Percentiles rank a stretch among this genome's conserved stretches.
Evolutionary conservation across 2,113 vertebrate species (phyloP).

Genomic region (Brachyistius frenatus): DNA sequence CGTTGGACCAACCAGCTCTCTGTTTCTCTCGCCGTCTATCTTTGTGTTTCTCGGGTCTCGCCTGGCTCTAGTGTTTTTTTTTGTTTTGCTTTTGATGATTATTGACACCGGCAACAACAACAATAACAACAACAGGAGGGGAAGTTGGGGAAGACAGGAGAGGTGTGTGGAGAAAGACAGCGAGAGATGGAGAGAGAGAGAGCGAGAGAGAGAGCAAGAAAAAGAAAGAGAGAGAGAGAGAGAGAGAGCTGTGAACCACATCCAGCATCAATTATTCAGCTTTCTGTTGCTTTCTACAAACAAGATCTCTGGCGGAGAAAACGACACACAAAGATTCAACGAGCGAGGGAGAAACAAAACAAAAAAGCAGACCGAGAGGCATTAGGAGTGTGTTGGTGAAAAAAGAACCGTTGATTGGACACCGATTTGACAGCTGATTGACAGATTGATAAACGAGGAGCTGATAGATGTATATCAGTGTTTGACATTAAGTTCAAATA

Average conservation of each 20-base stretch:
- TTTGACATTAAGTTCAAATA: too few species aligned
- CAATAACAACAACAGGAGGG: conserved; percentile 44
- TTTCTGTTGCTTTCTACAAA: conserved; percentile 91
- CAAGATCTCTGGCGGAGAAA: conserved; percentile 87
- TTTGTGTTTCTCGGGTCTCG: neutral
- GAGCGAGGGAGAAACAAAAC: too few species aligned
- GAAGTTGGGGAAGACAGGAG: conserved; percentile 6
- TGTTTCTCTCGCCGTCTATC: neutral
- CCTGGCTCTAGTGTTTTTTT: neutral
- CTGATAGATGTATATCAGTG: too few species aligned
- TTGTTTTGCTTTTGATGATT: conserved; percentile 56
- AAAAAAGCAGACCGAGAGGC: too few species aligned
- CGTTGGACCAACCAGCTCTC: too few species aligned
- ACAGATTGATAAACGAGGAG: too few species aligned
- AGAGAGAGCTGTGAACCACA: conserved; percentile 76
- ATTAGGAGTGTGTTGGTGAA: too few species aligned
- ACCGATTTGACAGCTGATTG: too few species aligned
- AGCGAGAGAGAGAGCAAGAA: conserved; percentile 62
- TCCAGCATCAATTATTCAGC: conserved; percentile 93
- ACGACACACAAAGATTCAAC: conserved; percentile 63
- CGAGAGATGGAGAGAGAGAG: neutral
- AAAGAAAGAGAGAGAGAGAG: conserved; percentile 43
- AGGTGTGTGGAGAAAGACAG: conserved; percentile 8
- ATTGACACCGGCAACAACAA: conserved; percentile 35
- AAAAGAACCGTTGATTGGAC: too few species aligned